Evolutionary conservation across 2,797 vertebrate species (phyloP).

Genomic region (Chromobotia macracanthus): DNA sequence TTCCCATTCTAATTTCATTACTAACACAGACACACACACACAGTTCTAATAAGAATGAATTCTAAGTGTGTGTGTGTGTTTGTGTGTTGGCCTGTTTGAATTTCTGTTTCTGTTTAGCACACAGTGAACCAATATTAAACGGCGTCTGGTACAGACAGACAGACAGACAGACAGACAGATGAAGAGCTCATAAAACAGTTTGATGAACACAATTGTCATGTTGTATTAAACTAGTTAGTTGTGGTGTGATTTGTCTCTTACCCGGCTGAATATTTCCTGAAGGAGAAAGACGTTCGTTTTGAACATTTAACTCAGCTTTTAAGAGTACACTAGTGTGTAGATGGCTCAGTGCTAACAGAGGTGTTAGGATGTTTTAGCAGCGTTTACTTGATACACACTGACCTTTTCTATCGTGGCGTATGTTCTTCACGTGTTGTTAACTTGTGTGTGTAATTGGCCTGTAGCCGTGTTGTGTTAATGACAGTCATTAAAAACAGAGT

Average conservation of each 20-base stretch:
- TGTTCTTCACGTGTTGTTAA: not conserved
- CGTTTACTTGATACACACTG: not conserved
- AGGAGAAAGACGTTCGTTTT: too few relatives aligned
- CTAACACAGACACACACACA: conserved; percentile 23
- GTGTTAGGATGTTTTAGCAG: not conserved
- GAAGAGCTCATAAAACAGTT: too few relatives aligned
- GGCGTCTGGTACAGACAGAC: too few relatives aligned
- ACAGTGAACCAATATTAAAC: not conserved
- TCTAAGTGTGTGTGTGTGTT: not conserved
- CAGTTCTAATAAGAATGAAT: not conserved
- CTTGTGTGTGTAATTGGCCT: conserved; percentile 58
- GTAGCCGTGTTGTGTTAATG: conserved; percentile 65
- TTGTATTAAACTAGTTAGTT: too few relatives aligned
- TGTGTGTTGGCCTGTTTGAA: not conserved
- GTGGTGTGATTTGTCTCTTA: too few relatives aligned
- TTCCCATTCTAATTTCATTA: conserved; percentile 88
- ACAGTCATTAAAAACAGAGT: conserved; percentile 54
- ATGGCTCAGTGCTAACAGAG: too few relatives aligned
- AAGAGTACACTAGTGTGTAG: too few relatives aligned
- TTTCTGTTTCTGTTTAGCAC: not conserved
- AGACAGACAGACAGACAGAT: too few relatives aligned
- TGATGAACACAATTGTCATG: too few relatives aligned
- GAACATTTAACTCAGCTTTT: too few relatives aligned
- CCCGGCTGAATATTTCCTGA: too few relatives aligned
- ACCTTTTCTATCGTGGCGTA: not conserved